Base-by-base conservation (phyloP, 2,113 vertebrate genomes). In the Rhinopithecus roxellana region DNA sequence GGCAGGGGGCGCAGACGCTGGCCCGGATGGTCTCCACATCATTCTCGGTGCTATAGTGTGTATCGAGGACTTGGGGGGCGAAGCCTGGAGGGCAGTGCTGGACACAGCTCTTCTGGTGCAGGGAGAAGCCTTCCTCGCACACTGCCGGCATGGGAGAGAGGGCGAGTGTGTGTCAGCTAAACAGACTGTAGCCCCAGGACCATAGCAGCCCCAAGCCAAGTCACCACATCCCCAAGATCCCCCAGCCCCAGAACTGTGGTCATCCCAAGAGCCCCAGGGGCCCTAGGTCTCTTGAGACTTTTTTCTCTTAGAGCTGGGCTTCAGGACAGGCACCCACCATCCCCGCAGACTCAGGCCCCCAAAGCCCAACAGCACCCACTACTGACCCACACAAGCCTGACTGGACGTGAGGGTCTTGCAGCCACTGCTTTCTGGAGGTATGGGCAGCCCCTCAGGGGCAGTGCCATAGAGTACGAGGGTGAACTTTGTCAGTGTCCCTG, bases 301-400 rank as follows among this genome's bases (percentile, higher is more conserved):
- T 30, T 23, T 81, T 50, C 67, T 67, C 79, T 74, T 8, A 70
- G 35, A 61, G 23, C 59, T 27, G 4, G 75, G 45, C 40, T 70
- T 55, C 6, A 70, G 38, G 67, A 78, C 27, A 45, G 38, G 35
- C 2, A 10, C 22, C 38, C 55, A 18, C 25, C 7, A 8, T 17
- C 22, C 25, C 32, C 32, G 74, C 27, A 18, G 17, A 7, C 52
- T 52, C 23, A 0, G 64, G 10, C 38, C 32, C 55, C 87, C 69
- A 12, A 1, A 8, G 48, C 61, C 78, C 57, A 6, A 2, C 2
- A 20, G 79, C 5, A 5, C 5, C 90, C 40, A 35, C 4, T 72
- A 98, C 99, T 99, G 98, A 99, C 99, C 99, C 93, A 99, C 99
- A 0, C 99, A 99, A 96, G 99, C 99, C 98, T 99, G 99, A 98